Conservation (phyloP, 2,888 invertebrate genomes). For the Eristalinus aeneus region DNA sequence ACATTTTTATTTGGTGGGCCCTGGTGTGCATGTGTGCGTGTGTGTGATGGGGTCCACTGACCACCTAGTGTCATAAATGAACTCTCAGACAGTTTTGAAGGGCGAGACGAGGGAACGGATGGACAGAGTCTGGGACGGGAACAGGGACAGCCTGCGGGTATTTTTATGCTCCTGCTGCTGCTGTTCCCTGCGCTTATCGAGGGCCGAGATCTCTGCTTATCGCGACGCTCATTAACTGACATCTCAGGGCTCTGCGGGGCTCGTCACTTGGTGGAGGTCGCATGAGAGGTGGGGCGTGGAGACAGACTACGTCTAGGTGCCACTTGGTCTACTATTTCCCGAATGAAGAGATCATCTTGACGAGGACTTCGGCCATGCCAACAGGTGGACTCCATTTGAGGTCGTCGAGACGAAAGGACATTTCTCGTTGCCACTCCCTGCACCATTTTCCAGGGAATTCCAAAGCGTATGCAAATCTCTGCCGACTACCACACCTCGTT, state of each 20-base stretch:
- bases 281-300: background rate
- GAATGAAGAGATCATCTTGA: slow-evolving; percentile 38
- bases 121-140: background rate
- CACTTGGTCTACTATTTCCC: slow-evolving; percentile 59
- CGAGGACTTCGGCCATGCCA: background rate
- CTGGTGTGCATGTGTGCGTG: background rate
- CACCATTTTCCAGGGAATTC: background rate
- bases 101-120: background rate
- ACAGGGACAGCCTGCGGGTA: slow-evolving; percentile 46
- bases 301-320: slow-evolving; percentile 40
- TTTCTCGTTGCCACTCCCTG: background rate
- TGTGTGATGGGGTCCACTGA: slow-evolving; percentile 22
- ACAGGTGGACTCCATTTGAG: slow-evolving; percentile 35
- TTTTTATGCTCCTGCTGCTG: slow-evolving; percentile 46
- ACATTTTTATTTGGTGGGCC: slow-evolving; percentile 67
- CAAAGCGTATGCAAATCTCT: background rate
- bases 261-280: background rate
- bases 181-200: slow-evolving; percentile 44
- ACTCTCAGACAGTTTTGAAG: background rate
- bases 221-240: slow-evolving; percentile 64
- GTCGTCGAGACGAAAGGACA: background rate
- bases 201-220: slow-evolving; percentile 59
- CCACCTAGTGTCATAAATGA: slow-evolving; percentile 63
- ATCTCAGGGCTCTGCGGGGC: slow-evolving; percentile 43
- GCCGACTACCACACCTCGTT: background rate